phyloP scores from a whole-genome alignment of 2,888 invertebrate species.

The Nemoura dubitans region DNA sequence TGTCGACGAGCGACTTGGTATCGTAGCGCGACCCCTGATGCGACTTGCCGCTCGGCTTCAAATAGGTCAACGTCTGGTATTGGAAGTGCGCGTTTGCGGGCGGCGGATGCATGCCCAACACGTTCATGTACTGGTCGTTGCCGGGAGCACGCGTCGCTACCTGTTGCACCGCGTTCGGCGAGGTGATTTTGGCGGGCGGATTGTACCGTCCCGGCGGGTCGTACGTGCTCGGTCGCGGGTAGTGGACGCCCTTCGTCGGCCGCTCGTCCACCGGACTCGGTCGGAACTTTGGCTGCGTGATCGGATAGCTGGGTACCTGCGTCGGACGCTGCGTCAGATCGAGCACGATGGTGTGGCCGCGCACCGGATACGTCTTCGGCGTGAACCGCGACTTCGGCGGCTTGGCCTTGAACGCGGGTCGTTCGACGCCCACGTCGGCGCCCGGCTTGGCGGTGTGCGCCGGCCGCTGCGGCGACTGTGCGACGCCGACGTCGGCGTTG shows the following conservation, averaged over 20 bases:
- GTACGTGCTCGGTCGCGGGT: too few species aligned
- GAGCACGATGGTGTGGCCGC: not conserved
- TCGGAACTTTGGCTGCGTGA: not conserved
- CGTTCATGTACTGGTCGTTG: conserved; percentile 16
- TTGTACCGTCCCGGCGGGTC: not conserved
- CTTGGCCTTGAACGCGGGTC: too few species aligned
- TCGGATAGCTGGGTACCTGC: too few species aligned
- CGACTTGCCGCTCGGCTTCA: not conserved
- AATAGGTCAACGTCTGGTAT: conserved; percentile 30
- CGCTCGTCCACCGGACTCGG: conserved; percentile 8
- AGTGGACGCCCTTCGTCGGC: too few species aligned
- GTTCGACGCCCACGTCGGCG: too few species aligned
- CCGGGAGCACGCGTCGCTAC: not conserved
- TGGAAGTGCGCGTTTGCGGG: conserved; percentile 26
- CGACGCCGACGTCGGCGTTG: not conserved
- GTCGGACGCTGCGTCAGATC: not conserved
- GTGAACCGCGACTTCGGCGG: too few species aligned
- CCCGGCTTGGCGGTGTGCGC: not conserved
- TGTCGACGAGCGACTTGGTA: conserved; percentile 10
- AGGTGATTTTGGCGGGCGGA: not conserved
- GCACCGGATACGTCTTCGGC: not conserved
- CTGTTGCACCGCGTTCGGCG: not conserved
- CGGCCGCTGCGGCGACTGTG: not conserved
- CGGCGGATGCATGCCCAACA: conserved; percentile 19
- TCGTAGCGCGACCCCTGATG: not conserved